Conservation (phyloP, 2,888 invertebrate genomes). For the Philaethria dido region DNA sequence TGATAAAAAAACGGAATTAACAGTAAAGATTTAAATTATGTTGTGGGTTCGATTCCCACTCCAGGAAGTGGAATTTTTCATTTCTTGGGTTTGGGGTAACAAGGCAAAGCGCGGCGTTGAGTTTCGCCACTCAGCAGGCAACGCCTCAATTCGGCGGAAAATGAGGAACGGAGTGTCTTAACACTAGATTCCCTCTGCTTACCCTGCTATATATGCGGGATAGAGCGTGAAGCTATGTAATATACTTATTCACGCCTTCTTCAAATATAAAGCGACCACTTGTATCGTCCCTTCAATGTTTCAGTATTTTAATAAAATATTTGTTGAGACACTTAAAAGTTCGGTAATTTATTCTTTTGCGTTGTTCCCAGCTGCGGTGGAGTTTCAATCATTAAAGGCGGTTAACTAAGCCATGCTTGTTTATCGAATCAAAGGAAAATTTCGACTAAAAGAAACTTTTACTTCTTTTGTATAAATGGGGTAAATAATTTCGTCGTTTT, state of each 20-base stretch:
- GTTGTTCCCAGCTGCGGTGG: constrained; percentile 30
- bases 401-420: constrained; percentile 33
- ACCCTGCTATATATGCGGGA: too few species aligned
- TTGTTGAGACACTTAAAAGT: constrained; percentile 35
- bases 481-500: neutral
- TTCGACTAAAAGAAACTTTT: constrained; percentile 25
- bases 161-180: neutral
- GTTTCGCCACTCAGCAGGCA: too few species aligned
- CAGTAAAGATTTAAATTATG: too few species aligned
- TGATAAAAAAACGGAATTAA: too few species aligned
- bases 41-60: too few species aligned
- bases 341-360: constrained; percentile 42
- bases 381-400: constrained; percentile 37
- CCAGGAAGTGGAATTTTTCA: too few species aligned
- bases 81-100: too few species aligned
- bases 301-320: constrained; percentile 32
- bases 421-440: constrained; percentile 35
- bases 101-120: too few species aligned
- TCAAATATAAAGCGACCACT: too few species aligned
- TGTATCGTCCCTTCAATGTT: neutral
- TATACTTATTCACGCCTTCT: too few species aligned
- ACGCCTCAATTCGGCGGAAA: too few species aligned
- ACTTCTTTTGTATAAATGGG: neutral
- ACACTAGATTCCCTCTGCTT: neutral
- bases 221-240: too few species aligned